Base-by-base conservation (phyloP, 1,140 invertebrate genomes). In the Belonocnema kinseyi region DNA sequence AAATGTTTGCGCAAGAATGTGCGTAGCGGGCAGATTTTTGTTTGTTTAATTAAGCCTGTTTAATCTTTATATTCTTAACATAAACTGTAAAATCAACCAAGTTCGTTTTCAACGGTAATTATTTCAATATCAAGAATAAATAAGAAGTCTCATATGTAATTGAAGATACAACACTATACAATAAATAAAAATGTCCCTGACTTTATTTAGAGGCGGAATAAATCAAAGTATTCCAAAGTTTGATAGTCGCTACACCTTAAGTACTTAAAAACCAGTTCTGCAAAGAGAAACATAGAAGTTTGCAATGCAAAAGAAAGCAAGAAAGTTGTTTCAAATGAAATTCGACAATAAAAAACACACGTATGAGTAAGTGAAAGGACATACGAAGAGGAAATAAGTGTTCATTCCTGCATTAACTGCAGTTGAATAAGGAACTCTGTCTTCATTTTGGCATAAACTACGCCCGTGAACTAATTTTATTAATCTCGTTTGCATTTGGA, bases 281-380 rank as follows among this genome's bases (percentile, higher is more conserved):
- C 46, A 14, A 72, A 26, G 17, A 21, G 21, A 51, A 53, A 53
- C 46, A 51, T 8, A n/a, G 1, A 74, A 17, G 8, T 56, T 12
- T 56, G 40, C 54, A 7, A 51, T 72, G 10, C 17, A 56, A 50
- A 80, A 66, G 77, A 78, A 80, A 80, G 76, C 73, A 50, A 17
- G 81, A 77, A 83, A 79, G 79, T 79, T 75, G 73, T 51, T 75
- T 16, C 7, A n/a, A 13, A n/a, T 3, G 74, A 53, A 12, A 40
- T 52, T 75, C 53, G 73, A 75, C 17, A 53, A 75, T 16, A 33
- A 70, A 73, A 80, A 74, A 82, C 80, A 46, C 40, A 46, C 7
- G 40, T 7, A 2, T 10, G 14, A 16, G 26, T 11, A 66, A 66
- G 61, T 66, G 61, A 66, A 66, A 66, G 40, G 21, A 10, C 61